Base-by-base conservation (phyloP, 2,888 invertebrate species). In the Diaphora mendica region DNA sequence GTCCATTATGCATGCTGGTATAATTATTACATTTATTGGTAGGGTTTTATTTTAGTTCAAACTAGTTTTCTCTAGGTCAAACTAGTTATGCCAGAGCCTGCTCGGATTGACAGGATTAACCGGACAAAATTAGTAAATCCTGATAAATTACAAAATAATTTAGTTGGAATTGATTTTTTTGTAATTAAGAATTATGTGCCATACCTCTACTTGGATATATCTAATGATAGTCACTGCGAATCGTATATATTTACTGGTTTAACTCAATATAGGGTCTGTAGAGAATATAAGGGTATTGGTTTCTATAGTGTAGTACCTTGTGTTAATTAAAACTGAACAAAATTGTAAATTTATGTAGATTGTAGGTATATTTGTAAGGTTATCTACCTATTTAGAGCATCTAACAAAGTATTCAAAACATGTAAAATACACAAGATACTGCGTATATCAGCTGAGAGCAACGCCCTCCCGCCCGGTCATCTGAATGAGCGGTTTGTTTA, bases 401-500 rank as follows among this genome's bases (percentile, higher is more conserved):
- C 62, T 51, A 67, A 70, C 69, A 51, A 79, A 78, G 76, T 75
- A 80, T 74, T 65, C 72, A 74, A 80, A 77, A 82, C 75, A 78
- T 75, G 68, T 69, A 74, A 73, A 79, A 79, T 71, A 81, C 72
- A 68, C 70, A 74, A 79, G 81, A 83, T 80, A 84, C 81, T 81
- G 80, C 78, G 82, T 87, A 82, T 88, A 89, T 91, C 88, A 86
- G 83, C 79, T 77, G 79, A 83, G 94, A 91, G 91, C 92, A 94
- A 92, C 84, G 94, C 83, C 92, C 94, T 90, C 87, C 72, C 88
- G 94, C 87, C 93, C 94, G 94, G 92, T 89, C 94, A 89, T 86
- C 85, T 87, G 85, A 82, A 79, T 84, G 77, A 78, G 84, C 71
- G 79, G 86, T 86, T 86, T 93, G 92, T 93, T 93, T 91, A 93